phyloP scores from a whole-genome alignment of 2,113 vertebrate genomes.

The Podarcis muralis region DNA sequence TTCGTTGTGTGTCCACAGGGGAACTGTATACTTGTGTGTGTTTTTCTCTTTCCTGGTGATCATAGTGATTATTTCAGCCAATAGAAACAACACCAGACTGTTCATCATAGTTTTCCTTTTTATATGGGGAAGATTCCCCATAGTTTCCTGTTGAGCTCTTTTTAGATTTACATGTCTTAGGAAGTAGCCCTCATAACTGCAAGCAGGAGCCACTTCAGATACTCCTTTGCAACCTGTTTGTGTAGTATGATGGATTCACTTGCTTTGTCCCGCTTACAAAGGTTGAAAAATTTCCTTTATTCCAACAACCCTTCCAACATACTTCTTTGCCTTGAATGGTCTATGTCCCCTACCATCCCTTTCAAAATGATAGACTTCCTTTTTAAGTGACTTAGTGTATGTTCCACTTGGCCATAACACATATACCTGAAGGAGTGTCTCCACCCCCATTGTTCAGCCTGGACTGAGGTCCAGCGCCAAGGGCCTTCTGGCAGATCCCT shows the following conservation, averaged over 20 bases:
- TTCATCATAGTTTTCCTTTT: neutral
- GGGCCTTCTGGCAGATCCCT: no score
- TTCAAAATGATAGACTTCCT: neutral
- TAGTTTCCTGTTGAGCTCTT: neutral
- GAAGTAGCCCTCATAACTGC: neutral
- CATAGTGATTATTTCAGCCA: accelerated
- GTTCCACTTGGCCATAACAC: neutral
- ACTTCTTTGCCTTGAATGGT: neutral
- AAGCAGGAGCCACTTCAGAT: neutral
- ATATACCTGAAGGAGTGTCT: no score
- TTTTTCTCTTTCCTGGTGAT: neutral
- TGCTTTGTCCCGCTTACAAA: neutral
- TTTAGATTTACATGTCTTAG: neutral
- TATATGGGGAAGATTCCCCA: neutral
- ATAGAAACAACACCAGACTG: neutral
- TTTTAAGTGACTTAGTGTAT: neutral
- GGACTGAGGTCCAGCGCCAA: no score
- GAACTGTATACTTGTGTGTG: no score
- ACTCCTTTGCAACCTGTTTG: neutral
- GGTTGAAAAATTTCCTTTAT: neutral
- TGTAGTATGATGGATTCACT: neutral
- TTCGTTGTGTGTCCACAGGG: accelerated
- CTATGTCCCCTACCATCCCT: neutral
- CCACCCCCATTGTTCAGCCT: no score
- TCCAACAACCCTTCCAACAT: neutral